A percentile compares a stretch with the other conserved stretches of the same genome.
phyloP scores from a whole-genome alignment of 2,888 invertebrate species.

The Corythucha ciliata region DNA sequence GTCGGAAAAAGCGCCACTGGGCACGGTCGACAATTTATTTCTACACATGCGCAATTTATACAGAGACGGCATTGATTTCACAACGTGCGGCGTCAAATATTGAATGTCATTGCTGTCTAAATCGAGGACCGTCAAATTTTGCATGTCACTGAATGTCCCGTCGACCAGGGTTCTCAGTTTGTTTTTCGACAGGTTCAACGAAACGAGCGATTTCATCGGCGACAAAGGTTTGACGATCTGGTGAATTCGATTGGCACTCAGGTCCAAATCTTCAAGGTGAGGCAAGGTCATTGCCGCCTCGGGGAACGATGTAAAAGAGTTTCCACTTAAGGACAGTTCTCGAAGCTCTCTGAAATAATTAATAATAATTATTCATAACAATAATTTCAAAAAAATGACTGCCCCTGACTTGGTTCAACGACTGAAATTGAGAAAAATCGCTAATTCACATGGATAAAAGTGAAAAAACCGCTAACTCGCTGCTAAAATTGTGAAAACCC shows the following conservation, averaged over 20 bases:
- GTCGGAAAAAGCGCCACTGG: conserved; percentile 65
- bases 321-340: conserved; percentile 66
- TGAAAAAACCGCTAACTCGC: too few species aligned
- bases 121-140: conserved; percentile 61
- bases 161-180: conserved; percentile 59
- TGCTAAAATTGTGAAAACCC: too few species aligned
- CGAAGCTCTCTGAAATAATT: conserved; percentile 53
- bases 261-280: conserved; percentile 60
- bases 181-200: conserved; percentile 65
- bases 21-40: conserved; percentile 46
- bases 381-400: conserved; percentile 3
- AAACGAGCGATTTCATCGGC: conserved; percentile 57
- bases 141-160: conserved; percentile 62
- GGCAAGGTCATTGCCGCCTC: conserved; percentile 57
- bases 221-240: conserved; percentile 54
- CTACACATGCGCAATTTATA: conserved; percentile 16
- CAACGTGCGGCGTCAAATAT: conserved; percentile 60
- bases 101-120: conserved; percentile 73
- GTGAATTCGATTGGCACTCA: conserved; percentile 67
- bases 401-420: neutral
- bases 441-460: too few species aligned
- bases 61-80: conserved; percentile 39
- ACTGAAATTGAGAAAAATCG: too few species aligned
- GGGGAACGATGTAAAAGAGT: conserved; percentile 63
- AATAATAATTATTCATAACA: conserved; percentile 4